Evolutionary conservation across 2,113 vertebrate species (phyloP).

Genomic region (Notothenia rossii): DNA sequence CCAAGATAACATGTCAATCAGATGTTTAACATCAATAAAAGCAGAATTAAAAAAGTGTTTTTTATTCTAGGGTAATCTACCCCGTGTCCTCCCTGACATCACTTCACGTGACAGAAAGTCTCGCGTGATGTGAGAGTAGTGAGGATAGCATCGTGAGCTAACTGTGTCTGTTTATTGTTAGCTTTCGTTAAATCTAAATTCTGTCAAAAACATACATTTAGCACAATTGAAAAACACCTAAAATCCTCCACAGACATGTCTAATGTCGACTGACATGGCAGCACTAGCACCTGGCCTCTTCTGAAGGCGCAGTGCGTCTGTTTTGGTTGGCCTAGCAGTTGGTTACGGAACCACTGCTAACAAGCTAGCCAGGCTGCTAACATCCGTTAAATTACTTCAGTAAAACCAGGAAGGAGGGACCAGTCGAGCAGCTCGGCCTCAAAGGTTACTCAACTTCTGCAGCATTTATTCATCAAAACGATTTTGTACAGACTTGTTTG

Average conservation of each 20-base stretch:
- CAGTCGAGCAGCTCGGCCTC: constrained; percentile 53
- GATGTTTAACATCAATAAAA: too few relatives aligned
- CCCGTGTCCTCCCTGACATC: neutral
- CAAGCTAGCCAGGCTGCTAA: constrained; percentile 52
- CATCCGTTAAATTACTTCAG: constrained; percentile 3
- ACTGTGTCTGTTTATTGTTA: neutral
- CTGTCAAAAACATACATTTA: neutral
- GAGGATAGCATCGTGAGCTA: constrained; percentile 18
- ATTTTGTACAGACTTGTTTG: neutral
- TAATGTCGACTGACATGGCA: neutral
- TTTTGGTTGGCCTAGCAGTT: neutral
- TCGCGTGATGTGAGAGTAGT: constrained; percentile 21
- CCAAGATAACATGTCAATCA: too few relatives aligned
- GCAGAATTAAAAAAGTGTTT: too few relatives aligned
- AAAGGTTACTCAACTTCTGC: neutral
- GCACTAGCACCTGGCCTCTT: neutral
- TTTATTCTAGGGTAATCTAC: too few relatives aligned
- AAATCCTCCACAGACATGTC: accelerated
- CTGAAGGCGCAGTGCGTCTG: neutral
- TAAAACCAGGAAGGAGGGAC: constrained; percentile 71
- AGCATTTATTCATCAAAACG: neutral
- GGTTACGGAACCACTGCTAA: constrained; percentile 29
- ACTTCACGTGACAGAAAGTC: neutral
- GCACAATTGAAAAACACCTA: neutral
- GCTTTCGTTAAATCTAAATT: neutral